These are phyloP conservation scores for Echinometra lucunter DNA, from an alignment of 53 echinoderm and acorn worm species.

Conservation along the genomic window DNA sequence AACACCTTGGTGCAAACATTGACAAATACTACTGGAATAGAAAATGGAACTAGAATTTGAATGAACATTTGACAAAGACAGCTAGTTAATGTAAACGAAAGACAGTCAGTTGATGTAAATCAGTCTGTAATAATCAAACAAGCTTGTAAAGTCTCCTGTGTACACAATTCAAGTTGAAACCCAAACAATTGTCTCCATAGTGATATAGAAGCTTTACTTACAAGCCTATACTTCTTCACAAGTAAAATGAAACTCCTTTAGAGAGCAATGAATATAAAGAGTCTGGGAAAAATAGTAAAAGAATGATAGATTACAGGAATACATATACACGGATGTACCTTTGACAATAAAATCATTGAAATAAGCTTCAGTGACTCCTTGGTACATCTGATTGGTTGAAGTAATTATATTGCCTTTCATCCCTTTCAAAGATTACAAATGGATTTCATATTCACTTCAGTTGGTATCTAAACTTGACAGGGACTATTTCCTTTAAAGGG, in stretches of 20 bases:
- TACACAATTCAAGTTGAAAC: constrained; percentile 42
- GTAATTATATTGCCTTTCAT: too few relatives aligned
- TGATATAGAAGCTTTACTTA: not conserved
- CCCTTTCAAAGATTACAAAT: too few relatives aligned
- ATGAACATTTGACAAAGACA: not conserved
- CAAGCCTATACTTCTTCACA: not conserved
- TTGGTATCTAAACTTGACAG: too few relatives aligned
- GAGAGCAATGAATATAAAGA: not conserved
- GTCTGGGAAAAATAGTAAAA: not conserved
- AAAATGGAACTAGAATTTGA: constrained; percentile 3
- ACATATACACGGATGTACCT: too few relatives aligned
- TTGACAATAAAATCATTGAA: too few relatives aligned
- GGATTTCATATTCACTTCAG: too few relatives aligned
- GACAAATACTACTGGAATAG: not conserved
- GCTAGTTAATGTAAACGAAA: not conserved
- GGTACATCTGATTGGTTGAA: too few relatives aligned
- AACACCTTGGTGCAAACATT: not conserved
- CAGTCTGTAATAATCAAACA: constrained; percentile 7
- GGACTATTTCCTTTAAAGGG: too few relatives aligned
- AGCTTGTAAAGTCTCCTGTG: constrained; percentile 28
- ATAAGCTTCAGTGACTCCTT: too few relatives aligned
- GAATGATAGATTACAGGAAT: too few relatives aligned
- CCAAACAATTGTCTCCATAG: constrained; percentile 30
- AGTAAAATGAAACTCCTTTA: not conserved
- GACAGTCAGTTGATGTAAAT: constrained; percentile 21